Conservation (phyloP, 2,888 invertebrate genomes). For the Capitulum mitella region DNA sequence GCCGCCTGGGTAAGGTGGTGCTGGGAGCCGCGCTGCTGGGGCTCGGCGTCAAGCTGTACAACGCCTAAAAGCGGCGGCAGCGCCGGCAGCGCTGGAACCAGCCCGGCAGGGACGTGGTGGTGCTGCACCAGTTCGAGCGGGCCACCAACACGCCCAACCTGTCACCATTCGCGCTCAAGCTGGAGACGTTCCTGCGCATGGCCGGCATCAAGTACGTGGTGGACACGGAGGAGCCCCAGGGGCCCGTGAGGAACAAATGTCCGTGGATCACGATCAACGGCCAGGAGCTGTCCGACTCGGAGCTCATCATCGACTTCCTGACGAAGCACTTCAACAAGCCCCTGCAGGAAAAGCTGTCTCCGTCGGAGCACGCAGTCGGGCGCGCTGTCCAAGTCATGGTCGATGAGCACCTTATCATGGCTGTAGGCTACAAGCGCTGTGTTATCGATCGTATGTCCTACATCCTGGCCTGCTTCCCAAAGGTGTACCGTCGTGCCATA, state of each 20-base stretch:
- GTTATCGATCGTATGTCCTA: neutral
- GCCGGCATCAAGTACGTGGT: neutral
- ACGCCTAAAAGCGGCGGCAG: neutral
- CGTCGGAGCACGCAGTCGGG: conserved; percentile 40
- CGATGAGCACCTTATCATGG: conserved; percentile 42
- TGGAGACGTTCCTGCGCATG: conserved; percentile 11
- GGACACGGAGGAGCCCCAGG: conserved; percentile 34
- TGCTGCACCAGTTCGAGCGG: neutral
- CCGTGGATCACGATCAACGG: conserved; percentile 45
- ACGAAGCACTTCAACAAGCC: conserved; percentile 40
- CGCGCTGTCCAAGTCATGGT: conserved; percentile 42
- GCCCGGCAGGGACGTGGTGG: neutral
- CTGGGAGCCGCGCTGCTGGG: neutral
- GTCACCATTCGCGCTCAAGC: neutral
- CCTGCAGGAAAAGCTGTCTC: conserved; percentile 37
- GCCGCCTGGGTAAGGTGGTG: neutral
- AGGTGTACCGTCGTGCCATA: neutral
- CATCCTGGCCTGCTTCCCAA: neutral
- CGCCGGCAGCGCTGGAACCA: neutral
- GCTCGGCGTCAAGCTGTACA: neutral
- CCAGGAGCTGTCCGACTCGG: conserved; percentile 41
- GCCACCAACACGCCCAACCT: neutral
- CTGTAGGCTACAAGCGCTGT: neutral
- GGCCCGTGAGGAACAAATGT: conserved; percentile 42
- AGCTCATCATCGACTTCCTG: conserved; percentile 43